Evolutionary conservation across 2,888 invertebrate genomes (phyloP).

Genomic region (Meteorus colon): DNA sequence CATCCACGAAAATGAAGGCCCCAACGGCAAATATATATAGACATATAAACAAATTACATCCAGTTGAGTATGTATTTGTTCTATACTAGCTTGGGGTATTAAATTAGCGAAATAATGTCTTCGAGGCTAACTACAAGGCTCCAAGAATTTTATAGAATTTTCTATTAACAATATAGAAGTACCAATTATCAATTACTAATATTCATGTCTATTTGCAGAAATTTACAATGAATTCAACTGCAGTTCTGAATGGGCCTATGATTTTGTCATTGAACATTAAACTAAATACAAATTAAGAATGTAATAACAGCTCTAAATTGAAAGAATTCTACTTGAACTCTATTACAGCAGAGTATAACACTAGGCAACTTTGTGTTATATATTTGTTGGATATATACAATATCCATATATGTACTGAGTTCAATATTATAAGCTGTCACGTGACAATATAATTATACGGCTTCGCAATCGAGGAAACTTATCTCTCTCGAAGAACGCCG

Average conservation of each 20-base stretch:
- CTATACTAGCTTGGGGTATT: not conserved
- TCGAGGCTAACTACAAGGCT: conserved; percentile 25
- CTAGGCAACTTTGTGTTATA: not conserved
- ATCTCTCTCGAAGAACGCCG: conserved; percentile 16
- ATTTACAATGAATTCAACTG: too few species aligned
- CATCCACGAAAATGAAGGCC: conserved; percentile 57
- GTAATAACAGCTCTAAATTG: too few species aligned
- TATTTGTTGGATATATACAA: not conserved
- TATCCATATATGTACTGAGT: not conserved
- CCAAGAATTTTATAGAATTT: conserved; percentile 8
- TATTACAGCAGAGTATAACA: too few species aligned
- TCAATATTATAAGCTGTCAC: conserved; percentile 6
- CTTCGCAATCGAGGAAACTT: conserved; percentile 40
- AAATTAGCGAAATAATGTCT: not conserved
- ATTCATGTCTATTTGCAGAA: too few species aligned
- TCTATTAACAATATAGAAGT: not conserved
- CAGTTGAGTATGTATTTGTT: conserved; percentile 2
- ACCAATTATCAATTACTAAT: too few species aligned
- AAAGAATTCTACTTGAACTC: too few species aligned
- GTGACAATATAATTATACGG: conserved; percentile 38
- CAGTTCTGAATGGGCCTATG: too few species aligned
- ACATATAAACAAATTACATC: conserved; percentile 11
- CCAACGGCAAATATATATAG: conserved; percentile 39
- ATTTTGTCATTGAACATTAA: too few species aligned
- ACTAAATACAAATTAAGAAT: too few species aligned